A percentile compares a stretch with the other conserved stretches of the same genome.
phyloP scores from a whole-genome alignment of 1,140 invertebrate genomes.

The Eumeta japonica region DNA sequence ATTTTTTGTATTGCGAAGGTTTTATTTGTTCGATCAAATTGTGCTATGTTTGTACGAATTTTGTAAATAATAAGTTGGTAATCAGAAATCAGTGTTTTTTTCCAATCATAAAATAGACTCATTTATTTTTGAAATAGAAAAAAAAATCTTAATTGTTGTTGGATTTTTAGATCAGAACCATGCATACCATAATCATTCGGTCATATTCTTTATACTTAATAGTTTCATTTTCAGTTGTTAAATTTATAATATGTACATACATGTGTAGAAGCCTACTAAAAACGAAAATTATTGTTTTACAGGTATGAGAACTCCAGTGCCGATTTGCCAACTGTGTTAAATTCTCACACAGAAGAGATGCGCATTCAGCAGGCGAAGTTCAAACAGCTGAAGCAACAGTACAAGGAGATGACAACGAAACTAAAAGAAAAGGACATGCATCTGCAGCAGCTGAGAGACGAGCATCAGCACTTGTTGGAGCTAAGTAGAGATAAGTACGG shows the following conservation, averaged over 20 bases:
- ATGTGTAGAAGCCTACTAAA: conserved; percentile 1
- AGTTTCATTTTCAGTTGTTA: no score
- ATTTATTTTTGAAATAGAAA: no score
- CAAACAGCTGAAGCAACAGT: conserved; percentile 64
- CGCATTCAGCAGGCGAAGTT: conserved; percentile 68
- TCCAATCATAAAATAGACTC: no score
- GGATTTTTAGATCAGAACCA: no score
- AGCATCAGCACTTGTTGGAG: conserved; percentile 67
- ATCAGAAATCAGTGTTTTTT: no score
- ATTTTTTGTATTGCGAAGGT: no score
- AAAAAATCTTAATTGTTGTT: no score
- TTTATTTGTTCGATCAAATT: no score
- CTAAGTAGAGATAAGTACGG: conserved; percentile 67
- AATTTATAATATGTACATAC: background rate
- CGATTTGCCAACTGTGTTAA: conserved; percentile 68
- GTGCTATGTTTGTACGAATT: no score
- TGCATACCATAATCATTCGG: no score
- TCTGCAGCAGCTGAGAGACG: conserved; percentile 62
- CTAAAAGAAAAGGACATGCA: conserved; percentile 69
- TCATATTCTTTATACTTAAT: no score
- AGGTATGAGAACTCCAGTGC: conserved; percentile 75
- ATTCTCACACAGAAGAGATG: conserved; percentile 75
- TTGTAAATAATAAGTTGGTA: no score
- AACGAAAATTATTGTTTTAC: conserved; percentile 12
- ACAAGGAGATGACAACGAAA: conserved; percentile 61